Conservation (phyloP, 2,113 vertebrate genomes). For the Apodemus speciosus region DNA sequence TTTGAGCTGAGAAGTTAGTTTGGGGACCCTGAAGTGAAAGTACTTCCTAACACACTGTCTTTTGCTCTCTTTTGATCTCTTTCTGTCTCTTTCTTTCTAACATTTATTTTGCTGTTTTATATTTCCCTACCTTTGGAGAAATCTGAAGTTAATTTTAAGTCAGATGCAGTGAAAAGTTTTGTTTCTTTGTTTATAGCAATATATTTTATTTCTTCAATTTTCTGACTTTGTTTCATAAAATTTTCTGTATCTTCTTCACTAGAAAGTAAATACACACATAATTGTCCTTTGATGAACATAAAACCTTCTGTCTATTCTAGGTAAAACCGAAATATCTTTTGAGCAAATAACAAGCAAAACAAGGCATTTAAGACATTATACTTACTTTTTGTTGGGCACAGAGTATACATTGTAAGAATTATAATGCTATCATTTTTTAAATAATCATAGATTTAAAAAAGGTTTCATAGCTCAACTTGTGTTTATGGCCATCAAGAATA, state of each 20-base stretch:
- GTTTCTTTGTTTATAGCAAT: background rate
- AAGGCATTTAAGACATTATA: background rate
- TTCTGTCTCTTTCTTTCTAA: background rate
- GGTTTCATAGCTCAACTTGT: background rate
- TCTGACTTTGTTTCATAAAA: background rate
- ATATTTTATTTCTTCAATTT: background rate
- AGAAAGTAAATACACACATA: background rate
- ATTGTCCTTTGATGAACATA: background rate
- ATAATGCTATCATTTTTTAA: background rate
- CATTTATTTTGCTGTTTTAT: background rate
- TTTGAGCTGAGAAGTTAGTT: background rate
- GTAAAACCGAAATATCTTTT: background rate
- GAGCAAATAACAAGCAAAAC: rapidly evolving
- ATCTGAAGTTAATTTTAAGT: background rate
- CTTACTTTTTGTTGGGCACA: background rate
- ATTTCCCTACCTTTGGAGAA: background rate
- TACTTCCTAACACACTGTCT: background rate
- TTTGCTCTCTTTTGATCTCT: background rate
- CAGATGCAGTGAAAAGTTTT: background rate
- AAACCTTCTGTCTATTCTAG: background rate
- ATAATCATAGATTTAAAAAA: background rate
- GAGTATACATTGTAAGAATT: background rate
- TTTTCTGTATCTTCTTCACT: background rate
- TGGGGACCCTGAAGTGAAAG: background rate
- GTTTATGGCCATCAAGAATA: background rate